These are phyloP conservation scores for Trichechus manatus DNA, from an alignment of 2,113 vertebrate species.

Conservation along the genomic window DNA sequence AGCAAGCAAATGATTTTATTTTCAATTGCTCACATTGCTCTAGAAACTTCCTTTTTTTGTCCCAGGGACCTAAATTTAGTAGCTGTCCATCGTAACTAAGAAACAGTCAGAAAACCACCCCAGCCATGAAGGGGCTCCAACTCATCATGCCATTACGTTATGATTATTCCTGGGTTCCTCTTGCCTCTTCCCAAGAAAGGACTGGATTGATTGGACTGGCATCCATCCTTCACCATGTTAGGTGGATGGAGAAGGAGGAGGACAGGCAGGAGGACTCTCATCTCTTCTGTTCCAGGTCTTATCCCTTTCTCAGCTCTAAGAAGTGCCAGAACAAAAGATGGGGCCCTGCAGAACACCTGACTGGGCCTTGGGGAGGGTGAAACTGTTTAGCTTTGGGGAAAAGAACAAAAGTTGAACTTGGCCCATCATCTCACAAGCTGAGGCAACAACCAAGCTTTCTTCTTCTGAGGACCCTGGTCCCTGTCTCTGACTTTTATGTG, in stretches of 20 bases:
- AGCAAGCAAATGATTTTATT: neutral
- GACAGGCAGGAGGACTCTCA: fast-evolving
- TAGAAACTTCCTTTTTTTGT: neutral
- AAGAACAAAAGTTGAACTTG: neutral
- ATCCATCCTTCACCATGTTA: fast-evolving
- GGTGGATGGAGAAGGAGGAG: neutral
- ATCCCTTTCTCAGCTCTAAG: neutral
- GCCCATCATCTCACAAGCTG: neutral
- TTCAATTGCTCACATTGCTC: neutral
- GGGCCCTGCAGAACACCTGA: neutral
- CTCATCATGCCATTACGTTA: fast-evolving
- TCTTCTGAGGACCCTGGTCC: neutral
- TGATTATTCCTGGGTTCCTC: neutral
- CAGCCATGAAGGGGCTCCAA: neutral
- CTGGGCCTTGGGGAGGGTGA: neutral
- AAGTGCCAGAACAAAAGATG: neutral
- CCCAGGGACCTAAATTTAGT: neutral
- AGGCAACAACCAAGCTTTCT: neutral
- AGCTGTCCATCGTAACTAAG: neutral
- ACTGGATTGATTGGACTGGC: neutral
- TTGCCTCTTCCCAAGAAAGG: neutral
- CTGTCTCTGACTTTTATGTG: fast-evolving
- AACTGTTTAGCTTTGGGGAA: neutral
- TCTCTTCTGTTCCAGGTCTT: neutral
- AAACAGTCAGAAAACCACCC: neutral